Evolutionary conservation across 2,797 vertebrate species (phyloP).

Genomic region (Thripadectes ignobilis): DNA sequence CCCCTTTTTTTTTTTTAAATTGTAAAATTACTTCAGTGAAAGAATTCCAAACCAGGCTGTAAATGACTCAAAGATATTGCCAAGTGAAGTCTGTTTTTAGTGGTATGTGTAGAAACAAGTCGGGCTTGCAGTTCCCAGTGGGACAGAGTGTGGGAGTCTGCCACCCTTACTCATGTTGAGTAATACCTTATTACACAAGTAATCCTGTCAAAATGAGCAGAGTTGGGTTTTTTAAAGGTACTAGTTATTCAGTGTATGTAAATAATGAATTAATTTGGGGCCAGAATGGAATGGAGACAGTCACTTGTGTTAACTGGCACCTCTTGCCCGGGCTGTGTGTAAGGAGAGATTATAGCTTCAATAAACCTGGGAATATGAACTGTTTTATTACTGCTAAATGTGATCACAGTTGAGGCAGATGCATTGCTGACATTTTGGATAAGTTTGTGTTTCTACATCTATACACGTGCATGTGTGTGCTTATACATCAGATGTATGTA

Average conservation of each 20-base stretch:
- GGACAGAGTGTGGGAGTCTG: conserved; percentile 63
- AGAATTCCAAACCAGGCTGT: conserved; percentile 53
- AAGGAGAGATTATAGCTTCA: not conserved
- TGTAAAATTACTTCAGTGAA: conserved; percentile 17
- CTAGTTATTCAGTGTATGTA: conserved; percentile 12
- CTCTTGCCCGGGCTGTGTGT: not conserved
- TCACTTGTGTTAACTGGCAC: not conserved
- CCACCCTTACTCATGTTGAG: conserved; percentile 66
- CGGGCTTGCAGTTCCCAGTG: conserved; percentile 61
- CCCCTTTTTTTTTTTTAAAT: not conserved
- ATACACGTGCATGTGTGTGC: fast-evolving
- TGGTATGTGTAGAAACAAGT: conserved; percentile 67
- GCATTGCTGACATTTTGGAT: not conserved
- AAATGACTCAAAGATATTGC: conserved; percentile 57
- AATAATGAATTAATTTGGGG: not conserved
- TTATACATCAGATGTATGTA: not conserved
- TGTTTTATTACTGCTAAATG: not conserved
- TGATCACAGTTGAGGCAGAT: not conserved
- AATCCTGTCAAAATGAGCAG: conserved; percentile 40
- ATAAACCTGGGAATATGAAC: not conserved
- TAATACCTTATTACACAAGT: conserved; percentile 66
- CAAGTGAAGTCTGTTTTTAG: conserved; percentile 61
- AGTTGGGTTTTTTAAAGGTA: not conserved
- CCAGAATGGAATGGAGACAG: not conserved
- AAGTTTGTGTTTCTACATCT: not conserved